A percentile compares a stretch with the other conserved stretches of the same genome.
phyloP scores from a whole-genome alignment of 2,113 vertebrate species.

The Gobio gobio region DNA sequence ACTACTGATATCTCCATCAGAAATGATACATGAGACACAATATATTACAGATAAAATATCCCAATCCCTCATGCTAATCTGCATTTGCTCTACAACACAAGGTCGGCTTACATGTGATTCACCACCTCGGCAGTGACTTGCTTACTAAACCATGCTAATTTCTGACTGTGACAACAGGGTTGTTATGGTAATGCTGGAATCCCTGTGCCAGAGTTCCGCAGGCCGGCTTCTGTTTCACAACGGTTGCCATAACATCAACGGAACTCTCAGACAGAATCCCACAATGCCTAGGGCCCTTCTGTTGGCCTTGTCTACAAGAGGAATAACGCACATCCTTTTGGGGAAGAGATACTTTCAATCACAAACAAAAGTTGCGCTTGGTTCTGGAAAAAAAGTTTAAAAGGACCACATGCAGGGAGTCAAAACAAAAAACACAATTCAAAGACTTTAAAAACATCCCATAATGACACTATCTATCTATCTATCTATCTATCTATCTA shows the following conservation, averaged over 20 bases:
- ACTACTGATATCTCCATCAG: no score
- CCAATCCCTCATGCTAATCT: background rate
- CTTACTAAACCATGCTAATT: slow-evolving; percentile 51
- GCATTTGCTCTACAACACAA: background rate
- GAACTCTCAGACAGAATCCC: slow-evolving; percentile 57
- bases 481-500: no score
- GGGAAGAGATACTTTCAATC: slow-evolving; percentile 9
- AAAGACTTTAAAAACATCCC: no score
- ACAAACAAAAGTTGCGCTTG: background rate
- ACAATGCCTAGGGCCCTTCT: slow-evolving; percentile 50
- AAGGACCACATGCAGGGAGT: background rate
- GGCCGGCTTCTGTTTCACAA: slow-evolving; percentile 54
- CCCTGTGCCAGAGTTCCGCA: slow-evolving; percentile 55
- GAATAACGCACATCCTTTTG: slow-evolving; percentile 42
- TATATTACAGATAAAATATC: background rate
- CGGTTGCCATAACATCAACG: slow-evolving; percentile 63
- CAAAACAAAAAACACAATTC: no score
- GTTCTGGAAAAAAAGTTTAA: background rate
- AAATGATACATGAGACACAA: no score
- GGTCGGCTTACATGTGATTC: slow-evolving; percentile 10
- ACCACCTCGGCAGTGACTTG: slow-evolving; percentile 19
- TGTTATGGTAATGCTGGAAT: slow-evolving; percentile 62
- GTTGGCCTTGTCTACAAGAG: slow-evolving; percentile 35
- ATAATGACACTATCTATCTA: no score
- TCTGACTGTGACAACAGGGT: slow-evolving; percentile 53